Evolutionary conservation across 2,888 invertebrate species (phyloP).

Genomic region (Anticlea derivata): DNA sequence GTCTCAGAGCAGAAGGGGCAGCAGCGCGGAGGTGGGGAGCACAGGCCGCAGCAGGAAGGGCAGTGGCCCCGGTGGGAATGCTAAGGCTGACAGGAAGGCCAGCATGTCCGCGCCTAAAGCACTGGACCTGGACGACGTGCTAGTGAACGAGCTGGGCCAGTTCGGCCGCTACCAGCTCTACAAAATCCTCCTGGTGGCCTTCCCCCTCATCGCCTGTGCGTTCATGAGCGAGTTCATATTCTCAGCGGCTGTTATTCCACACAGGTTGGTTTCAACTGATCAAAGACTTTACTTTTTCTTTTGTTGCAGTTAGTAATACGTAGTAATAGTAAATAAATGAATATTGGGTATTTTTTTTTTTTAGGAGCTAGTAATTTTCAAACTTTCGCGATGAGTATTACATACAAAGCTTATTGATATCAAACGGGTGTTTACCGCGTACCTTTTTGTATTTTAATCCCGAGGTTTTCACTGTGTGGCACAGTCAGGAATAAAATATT

Average conservation of each 20-base stretch:
- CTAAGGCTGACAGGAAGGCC: slow-evolving; percentile 24
- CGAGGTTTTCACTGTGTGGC: too few relatives aligned
- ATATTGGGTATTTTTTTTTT: too few relatives aligned
- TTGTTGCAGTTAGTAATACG: too few relatives aligned
- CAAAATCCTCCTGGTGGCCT: slow-evolving; percentile 83
- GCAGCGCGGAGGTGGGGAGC: slow-evolving; percentile 11
- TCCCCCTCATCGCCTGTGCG: slow-evolving; percentile 86
- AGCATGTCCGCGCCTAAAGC: slow-evolving; percentile 39
- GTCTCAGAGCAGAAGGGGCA: slow-evolving; percentile 34
- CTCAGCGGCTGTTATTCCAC: slow-evolving; percentile 86
- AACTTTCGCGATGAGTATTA: too few relatives aligned
- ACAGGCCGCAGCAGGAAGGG: slow-evolving; percentile 18
- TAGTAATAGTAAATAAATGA: too few relatives aligned
- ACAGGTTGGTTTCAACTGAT: slow-evolving; percentile 85
- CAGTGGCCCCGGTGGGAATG: slow-evolving; percentile 4
- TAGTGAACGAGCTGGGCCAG: slow-evolving; percentile 83
- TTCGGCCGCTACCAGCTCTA: slow-evolving; percentile 87
- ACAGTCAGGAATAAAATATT: too few relatives aligned
- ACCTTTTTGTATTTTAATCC: too few relatives aligned
- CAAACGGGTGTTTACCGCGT: too few relatives aligned
- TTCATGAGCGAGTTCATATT: slow-evolving; percentile 88
- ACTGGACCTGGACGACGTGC: slow-evolving; percentile 75
- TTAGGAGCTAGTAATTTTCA: too few relatives aligned
- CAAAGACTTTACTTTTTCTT: too few relatives aligned
- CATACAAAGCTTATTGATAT: too few relatives aligned